Evolutionary conservation across 2,113 vertebrate genomes (phyloP), one percentile per base, ranked within the genome.

Genomic region (Empidonax alnorum): DNA sequence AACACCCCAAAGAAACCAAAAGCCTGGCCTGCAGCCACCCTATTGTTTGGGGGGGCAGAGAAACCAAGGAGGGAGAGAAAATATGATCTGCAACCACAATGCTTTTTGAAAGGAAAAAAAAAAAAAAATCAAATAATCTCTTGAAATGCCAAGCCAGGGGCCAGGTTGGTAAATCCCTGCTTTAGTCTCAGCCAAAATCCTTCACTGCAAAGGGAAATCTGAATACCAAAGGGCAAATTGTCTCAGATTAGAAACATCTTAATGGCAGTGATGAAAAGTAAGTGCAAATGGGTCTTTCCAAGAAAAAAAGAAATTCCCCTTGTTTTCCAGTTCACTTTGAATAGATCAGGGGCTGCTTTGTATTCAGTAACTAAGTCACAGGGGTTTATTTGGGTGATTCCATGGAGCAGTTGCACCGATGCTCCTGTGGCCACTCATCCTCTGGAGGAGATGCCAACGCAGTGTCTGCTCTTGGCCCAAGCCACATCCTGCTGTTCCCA

Each of bases 91-190:
- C 71, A 80, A 78, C 86, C 72, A 88, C 56, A 37, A 7, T 8
- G 90, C 33, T 86, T 85, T 85, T 0, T 1, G 46, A 25, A 93
- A 67, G 12, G 6, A 44, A 44, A 44, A 49, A 49, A 41, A 16
- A 49, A 41, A 16, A 46, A 31, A 84, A 93, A 80, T n/a, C 56
- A 87, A 92, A 59, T 19, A 52, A 19, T 86, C 90, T 66, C 59
- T 69, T 88, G 79, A 77, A 74, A 77, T 74, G 83, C 79, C 90
- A 92, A 37, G 35, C 39, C 19, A 56, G 61, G 42, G 93, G 59
- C 67, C 72, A 74, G 68, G 72, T 2, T 86, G 85, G 85, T 84
- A 56, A 97, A 93, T 84, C 90, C 83, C 88, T n/a, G 59, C 42
- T 71, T 71, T 12, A 62, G 41, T 46, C 59, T 55, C 82, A 84